These are phyloP conservation scores for Antedon bifida DNA, from an alignment of 35 echinoderm and acorn worm species.

Conservation along the genomic window DNA sequence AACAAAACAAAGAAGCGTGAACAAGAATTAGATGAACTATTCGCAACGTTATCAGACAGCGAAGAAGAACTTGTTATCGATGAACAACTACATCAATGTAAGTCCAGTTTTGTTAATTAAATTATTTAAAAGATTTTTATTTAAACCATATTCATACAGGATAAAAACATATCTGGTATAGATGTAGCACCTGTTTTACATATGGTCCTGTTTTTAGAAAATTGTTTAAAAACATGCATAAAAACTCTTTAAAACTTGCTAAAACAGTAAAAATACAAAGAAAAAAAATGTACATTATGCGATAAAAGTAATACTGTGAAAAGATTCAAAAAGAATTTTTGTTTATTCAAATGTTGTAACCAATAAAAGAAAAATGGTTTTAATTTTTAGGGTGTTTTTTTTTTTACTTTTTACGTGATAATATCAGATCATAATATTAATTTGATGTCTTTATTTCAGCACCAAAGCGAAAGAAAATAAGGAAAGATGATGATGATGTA, in stretches of 20 bases:
- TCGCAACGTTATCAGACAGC: constrained; percentile 66
- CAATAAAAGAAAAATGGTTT: not conserved
- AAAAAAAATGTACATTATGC: too few relatives aligned
- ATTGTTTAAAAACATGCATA: too few relatives aligned
- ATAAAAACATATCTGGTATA: not conserved
- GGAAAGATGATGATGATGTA: not conserved
- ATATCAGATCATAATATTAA: too few relatives aligned
- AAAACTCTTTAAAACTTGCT: too few relatives aligned
- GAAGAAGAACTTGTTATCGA: constrained; percentile 87
- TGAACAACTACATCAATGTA: constrained; percentile 21
- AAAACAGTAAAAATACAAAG: too few relatives aligned
- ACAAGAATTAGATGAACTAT: constrained; percentile 56
- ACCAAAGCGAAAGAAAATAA: not conserved
- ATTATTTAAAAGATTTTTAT: not conserved
- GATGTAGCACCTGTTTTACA: too few relatives aligned
- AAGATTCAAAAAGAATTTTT: too few relatives aligned
- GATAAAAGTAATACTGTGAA: too few relatives aligned
- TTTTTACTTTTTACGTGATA: not conserved
- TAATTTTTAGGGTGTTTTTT: not conserved
- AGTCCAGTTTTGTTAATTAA: not conserved
- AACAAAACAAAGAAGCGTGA: constrained; percentile 26
- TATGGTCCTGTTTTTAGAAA: too few relatives aligned
- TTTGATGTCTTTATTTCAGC: not conserved
- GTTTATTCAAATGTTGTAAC: too few relatives aligned
- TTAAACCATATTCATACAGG: not conserved